phyloP scores from a whole-genome alignment of 2,797 vertebrate genomes.

The Pteropus rufus region DNA sequence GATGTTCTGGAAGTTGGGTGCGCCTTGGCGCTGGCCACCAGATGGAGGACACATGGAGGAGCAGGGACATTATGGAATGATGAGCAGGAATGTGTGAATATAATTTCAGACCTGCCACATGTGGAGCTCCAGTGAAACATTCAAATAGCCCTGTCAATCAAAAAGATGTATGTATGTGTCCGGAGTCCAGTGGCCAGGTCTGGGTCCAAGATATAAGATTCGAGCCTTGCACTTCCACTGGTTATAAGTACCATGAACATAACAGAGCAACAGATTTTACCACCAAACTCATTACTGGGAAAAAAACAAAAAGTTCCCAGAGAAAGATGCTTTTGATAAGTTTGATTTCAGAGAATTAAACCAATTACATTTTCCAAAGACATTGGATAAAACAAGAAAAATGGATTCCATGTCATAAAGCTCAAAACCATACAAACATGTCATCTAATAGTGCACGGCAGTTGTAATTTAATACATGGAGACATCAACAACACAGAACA shows the following conservation, averaged over 20 bases:
- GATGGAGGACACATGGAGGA: background rate
- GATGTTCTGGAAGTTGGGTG: background rate
- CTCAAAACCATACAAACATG: background rate
- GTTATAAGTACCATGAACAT: background rate
- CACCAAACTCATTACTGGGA: background rate
- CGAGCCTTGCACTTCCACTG: background rate
- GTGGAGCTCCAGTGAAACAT: background rate
- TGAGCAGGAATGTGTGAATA: background rate
- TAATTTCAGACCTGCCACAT: background rate
- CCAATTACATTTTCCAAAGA: background rate
- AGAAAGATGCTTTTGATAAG: background rate
- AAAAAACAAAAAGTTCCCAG: background rate
- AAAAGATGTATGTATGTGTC: background rate
- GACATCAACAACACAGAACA: background rate
- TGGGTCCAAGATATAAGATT: background rate
- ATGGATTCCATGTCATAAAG: background rate
- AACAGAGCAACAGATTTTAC: background rate
- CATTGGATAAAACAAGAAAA: background rate
- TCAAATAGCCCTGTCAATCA: background rate
- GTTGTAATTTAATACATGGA: background rate
- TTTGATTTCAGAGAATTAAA: background rate
- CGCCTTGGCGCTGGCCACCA: background rate
- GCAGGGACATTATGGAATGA: background rate
- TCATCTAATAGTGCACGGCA: background rate
- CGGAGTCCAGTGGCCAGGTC: background rate